These are phyloP conservation scores for Aselliscus stoliczkanus DNA, from an alignment of 2,797 vertebrate genomes.

Conservation along the genomic window DNA sequence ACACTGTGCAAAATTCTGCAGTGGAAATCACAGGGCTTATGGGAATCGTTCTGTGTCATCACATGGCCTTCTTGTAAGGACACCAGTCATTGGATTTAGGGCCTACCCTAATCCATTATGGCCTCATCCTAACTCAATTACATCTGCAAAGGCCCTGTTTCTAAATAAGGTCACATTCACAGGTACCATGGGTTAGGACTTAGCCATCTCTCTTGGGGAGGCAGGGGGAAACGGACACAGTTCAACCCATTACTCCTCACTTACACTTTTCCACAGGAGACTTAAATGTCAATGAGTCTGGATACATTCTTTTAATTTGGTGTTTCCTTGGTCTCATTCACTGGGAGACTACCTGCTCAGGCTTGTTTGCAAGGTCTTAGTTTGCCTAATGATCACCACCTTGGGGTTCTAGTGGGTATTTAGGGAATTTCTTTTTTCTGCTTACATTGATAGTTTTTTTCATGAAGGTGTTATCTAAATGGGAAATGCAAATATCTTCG, in stretches of 20 bases:
- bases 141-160: neutral
- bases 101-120: neutral
- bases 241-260: neutral
- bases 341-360: neutral
- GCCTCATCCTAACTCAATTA: neutral
- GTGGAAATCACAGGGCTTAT: neutral
- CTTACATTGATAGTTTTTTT: neutral
- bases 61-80: neutral
- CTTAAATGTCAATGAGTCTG: neutral
- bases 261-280: neutral
- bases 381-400: neutral
- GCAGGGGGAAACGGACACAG: too few relatives aligned
- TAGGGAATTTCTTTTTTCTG: neutral
- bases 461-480: neutral
- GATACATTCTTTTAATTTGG: neutral
- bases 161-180: neutral
- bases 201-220: neutral
- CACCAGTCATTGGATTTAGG: neutral
- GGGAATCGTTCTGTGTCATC: neutral
- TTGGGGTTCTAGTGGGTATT: neutral
- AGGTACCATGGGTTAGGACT: neutral
- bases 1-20: neutral
- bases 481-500: neutral
- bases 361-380: neutral
- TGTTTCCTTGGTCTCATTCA: neutral